These are phyloP conservation scores for Drosophila rellima DNA, from an alignment of 2,888 invertebrate species.

Conservation along the genomic window DNA sequence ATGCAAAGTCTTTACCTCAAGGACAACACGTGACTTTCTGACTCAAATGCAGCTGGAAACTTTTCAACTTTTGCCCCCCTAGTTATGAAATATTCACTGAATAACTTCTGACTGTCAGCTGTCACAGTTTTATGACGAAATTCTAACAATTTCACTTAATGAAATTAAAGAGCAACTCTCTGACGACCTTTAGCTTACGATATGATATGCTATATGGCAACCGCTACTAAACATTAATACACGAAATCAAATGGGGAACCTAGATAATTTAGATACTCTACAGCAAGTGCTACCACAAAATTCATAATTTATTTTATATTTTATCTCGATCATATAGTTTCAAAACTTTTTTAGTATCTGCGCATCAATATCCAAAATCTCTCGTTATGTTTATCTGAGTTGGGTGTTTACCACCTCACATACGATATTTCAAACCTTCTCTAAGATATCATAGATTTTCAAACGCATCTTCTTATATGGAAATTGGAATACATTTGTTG, in stretches of 20 bases:
- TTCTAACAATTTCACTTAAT: conserved; percentile 9
- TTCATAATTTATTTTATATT: not conserved
- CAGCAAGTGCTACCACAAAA: not conserved
- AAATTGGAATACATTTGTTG: not conserved
- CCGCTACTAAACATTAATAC: not conserved
- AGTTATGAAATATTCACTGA: conserved; percentile 29
- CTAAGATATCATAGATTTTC: not conserved
- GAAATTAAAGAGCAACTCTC: conserved; percentile 19
- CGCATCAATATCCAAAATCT: not conserved
- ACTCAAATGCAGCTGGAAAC: conserved; percentile 36
- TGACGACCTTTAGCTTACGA: not conserved
- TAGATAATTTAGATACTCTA: not conserved
- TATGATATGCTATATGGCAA: not conserved
- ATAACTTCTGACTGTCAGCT: conserved; percentile 4
- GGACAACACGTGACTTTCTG: conserved; percentile 49
- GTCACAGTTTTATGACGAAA: conserved; percentile 9
- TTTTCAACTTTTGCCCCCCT: conserved; percentile 26
- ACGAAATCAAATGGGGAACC: not conserved
- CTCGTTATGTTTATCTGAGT: not conserved
- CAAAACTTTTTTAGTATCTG: too few relatives aligned
- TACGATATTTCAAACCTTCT: too few relatives aligned
- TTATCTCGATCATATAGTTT: not conserved
- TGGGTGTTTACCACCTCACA: not conserved
- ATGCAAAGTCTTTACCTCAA: conserved; percentile 32
- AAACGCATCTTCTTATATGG: too few relatives aligned